Base-by-base conservation (phyloP, 2,797 vertebrate species). In the Chelmon rostratus region DNA sequence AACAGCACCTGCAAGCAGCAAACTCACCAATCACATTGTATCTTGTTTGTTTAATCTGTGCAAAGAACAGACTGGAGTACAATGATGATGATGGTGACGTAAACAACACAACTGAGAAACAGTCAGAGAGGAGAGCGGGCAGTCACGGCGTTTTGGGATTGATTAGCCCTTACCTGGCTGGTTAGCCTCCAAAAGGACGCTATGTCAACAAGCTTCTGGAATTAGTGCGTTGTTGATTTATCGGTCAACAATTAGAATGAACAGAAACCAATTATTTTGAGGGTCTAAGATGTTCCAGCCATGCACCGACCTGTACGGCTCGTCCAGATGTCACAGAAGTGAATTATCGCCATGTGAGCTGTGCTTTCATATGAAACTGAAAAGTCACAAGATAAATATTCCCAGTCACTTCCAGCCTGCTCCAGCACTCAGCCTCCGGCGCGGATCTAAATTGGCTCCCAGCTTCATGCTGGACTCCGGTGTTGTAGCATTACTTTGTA, bases 401-500 rank as follows among this genome's bases (percentile, higher is more conserved):
- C 19, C 19, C 1, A n/a, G 44, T 76, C 57, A 19, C 49, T 42
- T 65, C 21, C 52, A 38, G 76, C 63, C 8, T 5, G 6, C 42
- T 70, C 49, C 65, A n/a, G 62, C 63, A 59, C 64, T 23, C 68
- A 44, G 47, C 72, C 78, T 63, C 69, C 73, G 25, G 65, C 76
- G 61, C 57, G 70, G 8, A 69, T 68, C 53, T 69, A 76, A 78
- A 78, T 57, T 70, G 46, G 59, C 71, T 86, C 31, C 49, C 1
- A 10, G 71, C 69, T 56, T 65, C 33, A 40, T 50, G 62, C 57
- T 25, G 23, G 49, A 18, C 38, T 50, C 18, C 61, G 52, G 44
- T 69, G 44, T 57, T 70, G 54, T 42, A 68, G 8, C 42, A 2
- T 46, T 46, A 71, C 58, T 70, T 62, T 64, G 47, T 42, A 40